Evolutionary conservation across 2,888 invertebrate genomes (phyloP).

Genomic region (Buathra laborator): DNA sequence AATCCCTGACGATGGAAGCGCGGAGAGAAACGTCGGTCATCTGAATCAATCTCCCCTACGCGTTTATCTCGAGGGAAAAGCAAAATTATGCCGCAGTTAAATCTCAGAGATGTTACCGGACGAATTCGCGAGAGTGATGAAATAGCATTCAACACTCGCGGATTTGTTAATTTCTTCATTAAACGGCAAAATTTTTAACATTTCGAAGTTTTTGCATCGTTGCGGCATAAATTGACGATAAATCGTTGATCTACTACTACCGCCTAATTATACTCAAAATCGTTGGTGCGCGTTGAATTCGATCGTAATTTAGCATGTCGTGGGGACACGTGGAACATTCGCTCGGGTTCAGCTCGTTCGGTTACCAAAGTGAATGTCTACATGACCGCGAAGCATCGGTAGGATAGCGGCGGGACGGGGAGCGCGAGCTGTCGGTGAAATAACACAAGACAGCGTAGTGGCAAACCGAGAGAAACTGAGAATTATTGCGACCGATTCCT

Average conservation of each 20-base stretch:
- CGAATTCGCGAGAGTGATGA: too few relatives aligned
- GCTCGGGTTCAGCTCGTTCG: neutral
- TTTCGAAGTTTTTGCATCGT: too few relatives aligned
- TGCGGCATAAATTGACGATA: too few relatives aligned
- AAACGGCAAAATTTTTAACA: too few relatives aligned
- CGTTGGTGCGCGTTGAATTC: conserved; percentile 2
- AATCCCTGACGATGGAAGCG: conserved; percentile 26
- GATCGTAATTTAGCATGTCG: conserved; percentile 28
- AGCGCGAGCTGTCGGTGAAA: neutral
- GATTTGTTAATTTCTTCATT: too few relatives aligned
- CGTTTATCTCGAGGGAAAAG: conserved; percentile 57
- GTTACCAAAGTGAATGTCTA: neutral
- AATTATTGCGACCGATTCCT: conserved; percentile 30
- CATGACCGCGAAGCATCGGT: conserved; percentile 7
- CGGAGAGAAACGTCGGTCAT: conserved; percentile 42
- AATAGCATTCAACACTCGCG: too few relatives aligned
- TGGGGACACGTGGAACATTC: neutral
- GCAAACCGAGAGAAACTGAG: conserved; percentile 17
- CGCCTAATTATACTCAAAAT: conserved; percentile 16
- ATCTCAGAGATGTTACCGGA: neutral
- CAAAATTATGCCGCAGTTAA: conserved; percentile 32
- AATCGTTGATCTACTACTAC: neutral
- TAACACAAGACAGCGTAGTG: conserved; percentile 15
- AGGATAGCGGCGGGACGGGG: neutral
- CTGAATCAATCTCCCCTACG: conserved; percentile 61